A percentile compares a stretch with the other conserved stretches of the same genome.
Conservation (phyloP, 2,888 invertebrate species). For the Thumatha senex region DNA sequence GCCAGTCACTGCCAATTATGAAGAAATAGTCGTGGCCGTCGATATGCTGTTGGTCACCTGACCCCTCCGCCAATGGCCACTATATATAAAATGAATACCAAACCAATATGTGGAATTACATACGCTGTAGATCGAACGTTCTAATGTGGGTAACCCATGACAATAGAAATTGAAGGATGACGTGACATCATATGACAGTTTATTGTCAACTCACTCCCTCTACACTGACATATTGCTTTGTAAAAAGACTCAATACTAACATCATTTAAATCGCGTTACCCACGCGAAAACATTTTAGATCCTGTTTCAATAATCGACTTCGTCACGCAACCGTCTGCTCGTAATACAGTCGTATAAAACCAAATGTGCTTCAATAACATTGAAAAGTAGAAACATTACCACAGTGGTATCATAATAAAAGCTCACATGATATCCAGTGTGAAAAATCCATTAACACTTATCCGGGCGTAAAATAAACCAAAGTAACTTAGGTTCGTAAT, state of each 20-base stretch:
- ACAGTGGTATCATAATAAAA: constrained; percentile 68
- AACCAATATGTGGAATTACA: too few relatives aligned
- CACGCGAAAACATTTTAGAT: constrained; percentile 21
- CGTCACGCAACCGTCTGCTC: constrained; percentile 60
- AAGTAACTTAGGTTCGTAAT: constrained; percentile 47
- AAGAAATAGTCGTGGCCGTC: too few relatives aligned
- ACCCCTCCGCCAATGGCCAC: too few relatives aligned
- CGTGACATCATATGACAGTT: constrained; percentile 28
- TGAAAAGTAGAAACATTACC: constrained; percentile 63
- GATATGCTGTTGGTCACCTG: too few relatives aligned
- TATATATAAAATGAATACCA: too few relatives aligned
- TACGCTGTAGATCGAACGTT: too few relatives aligned
- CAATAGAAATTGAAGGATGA: constrained; percentile 29
- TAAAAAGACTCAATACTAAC: constrained; percentile 26
- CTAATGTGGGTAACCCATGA: constrained; percentile 12
- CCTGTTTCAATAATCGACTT: constrained; percentile 53
- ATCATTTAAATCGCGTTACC: constrained; percentile 25
- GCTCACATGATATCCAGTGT: constrained; percentile 51
- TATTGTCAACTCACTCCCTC: constrained; percentile 7
- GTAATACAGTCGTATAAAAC: constrained; percentile 63
- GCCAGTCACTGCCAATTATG: too few relatives aligned
- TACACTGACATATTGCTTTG: constrained; percentile 19
- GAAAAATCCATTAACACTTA: constrained; percentile 70
- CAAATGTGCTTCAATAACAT: constrained; percentile 65
- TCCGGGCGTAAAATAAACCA: constrained; percentile 61